These are phyloP conservation scores for Oplegnathus fasciatus DNA, from an alignment of 2,113 vertebrate species.

Conservation along the genomic window DNA sequence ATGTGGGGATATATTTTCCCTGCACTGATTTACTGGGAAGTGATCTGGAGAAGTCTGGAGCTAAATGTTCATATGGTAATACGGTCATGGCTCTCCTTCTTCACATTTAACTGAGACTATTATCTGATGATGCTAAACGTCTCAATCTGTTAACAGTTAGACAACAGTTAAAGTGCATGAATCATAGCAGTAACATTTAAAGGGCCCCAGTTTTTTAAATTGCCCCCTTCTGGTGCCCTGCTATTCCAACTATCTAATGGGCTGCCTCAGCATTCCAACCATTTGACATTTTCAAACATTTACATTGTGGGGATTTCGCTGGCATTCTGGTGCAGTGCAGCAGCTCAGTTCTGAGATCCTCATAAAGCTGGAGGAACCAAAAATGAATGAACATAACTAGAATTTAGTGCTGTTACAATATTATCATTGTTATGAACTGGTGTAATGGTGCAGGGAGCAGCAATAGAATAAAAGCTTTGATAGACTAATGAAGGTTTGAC, in stretches of 20 bases:
- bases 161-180: neutral
- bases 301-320: neutral
- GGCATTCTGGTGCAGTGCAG: neutral
- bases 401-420: neutral
- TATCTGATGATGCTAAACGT: neutral
- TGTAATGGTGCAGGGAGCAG: neutral
- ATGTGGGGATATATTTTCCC: conserved; percentile 15
- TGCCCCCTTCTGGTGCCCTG: neutral
- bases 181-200: conserved; percentile 14
- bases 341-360: neutral
- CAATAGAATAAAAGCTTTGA: neutral
- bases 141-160: neutral
- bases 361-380: neutral
- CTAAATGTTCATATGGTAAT: conserved; percentile 22
- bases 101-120: neutral
- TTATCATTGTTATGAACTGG: neutral
- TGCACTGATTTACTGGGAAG: conserved; percentile 28
- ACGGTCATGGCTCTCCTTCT: neutral
- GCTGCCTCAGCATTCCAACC: neutral
- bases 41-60: conserved; percentile 26
- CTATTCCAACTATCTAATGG: neutral
- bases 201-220: neutral
- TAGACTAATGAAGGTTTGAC: neutral
- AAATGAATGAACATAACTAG: neutral
- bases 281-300: conserved; percentile 11